A percentile compares a stretch with the other conserved stretches of the same genome.
Evolutionary conservation across 2,113 vertebrate species (phyloP).

Genomic region (Poeciliopsis turrubarensis): DNA sequence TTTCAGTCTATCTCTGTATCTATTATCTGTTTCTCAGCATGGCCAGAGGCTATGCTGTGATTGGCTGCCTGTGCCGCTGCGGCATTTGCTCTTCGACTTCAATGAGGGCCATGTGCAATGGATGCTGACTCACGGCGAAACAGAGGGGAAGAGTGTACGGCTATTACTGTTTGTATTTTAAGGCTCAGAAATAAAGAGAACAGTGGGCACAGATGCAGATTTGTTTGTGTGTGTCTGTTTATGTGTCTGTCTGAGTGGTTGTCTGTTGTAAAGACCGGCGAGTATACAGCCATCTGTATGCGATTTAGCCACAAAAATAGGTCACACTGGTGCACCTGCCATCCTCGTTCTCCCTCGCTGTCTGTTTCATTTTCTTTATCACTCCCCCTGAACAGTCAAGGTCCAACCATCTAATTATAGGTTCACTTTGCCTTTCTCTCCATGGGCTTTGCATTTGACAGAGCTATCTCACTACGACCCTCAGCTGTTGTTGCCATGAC

Average conservation of each 20-base stretch:
- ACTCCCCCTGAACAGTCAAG: slow-evolving; percentile 41
- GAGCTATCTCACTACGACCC: slow-evolving; percentile 53
- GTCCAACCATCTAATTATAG: slow-evolving; percentile 53
- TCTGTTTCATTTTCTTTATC: slow-evolving; percentile 38
- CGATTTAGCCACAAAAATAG: slow-evolving; percentile 59
- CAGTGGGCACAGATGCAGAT: slow-evolving; percentile 56
- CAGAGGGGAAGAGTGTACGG: slow-evolving; percentile 25
- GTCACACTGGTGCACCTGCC: slow-evolving; percentile 49
- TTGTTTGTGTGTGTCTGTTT: slow-evolving; percentile 58
- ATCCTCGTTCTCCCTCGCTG: slow-evolving; percentile 20
- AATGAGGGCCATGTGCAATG: slow-evolving; percentile 44
- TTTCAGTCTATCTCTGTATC: slow-evolving; percentile 9
- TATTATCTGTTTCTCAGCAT: slow-evolving; percentile 28
- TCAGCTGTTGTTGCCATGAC: slow-evolving; percentile 75
- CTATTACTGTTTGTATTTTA: slow-evolving; percentile 54
- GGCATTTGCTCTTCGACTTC: slow-evolving; percentile 54
- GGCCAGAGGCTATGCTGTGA: slow-evolving; percentile 36
- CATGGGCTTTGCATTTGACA: slow-evolving; percentile 44
- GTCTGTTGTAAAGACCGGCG: slow-evolving; percentile 48
- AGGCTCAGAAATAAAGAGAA: slow-evolving; percentile 52
- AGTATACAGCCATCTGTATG: slow-evolving; percentile 52
- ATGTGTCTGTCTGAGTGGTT: slow-evolving; percentile 31
- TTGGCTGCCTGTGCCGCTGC: slow-evolving; percentile 42
- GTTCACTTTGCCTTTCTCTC: slow-evolving; percentile 35
- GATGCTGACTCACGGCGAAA: slow-evolving; percentile 64